Percentiles rank a stretch among this genome's conserved stretches.
These are phyloP conservation scores for Rhinoptilus africanus DNA, from an alignment of 2,113 vertebrate species.

Conservation along the genomic window DNA sequence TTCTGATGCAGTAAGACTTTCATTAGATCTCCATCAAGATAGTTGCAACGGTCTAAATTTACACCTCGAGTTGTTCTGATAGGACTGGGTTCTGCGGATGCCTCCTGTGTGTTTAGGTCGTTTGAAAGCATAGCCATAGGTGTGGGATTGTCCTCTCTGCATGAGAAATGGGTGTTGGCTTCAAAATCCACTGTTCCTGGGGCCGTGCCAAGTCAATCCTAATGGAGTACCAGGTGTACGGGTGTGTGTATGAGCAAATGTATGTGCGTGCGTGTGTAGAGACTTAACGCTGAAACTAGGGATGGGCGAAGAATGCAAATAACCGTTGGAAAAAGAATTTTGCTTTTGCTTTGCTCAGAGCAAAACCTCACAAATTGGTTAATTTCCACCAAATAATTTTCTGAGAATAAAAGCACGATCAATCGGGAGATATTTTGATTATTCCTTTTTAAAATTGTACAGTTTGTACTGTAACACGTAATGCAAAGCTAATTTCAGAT, in stretches of 20 bases:
- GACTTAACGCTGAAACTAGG: not conserved
- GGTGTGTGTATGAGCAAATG: not conserved
- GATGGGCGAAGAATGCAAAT: slow-evolving; percentile 30
- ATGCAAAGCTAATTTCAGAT: not conserved
- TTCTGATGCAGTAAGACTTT: not conserved
- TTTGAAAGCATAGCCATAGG: slow-evolving; percentile 54
- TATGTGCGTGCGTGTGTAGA: not conserved
- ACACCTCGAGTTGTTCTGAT: not conserved
- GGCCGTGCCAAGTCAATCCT: not conserved
- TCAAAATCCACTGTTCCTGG: slow-evolving; percentile 7
- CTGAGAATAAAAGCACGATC: not conserved
- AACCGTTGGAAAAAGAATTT: not conserved
- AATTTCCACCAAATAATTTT: not conserved
- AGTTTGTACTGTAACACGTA: not conserved
- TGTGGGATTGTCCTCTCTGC: slow-evolving; percentile 49
- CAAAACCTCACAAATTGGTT: not conserved
- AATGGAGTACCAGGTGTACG: slow-evolving; percentile 25
- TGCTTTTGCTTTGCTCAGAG: not conserved
- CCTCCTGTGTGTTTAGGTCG: not conserved
- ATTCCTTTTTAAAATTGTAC: not conserved
- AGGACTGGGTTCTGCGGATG: not conserved
- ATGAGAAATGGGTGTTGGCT: slow-evolving; percentile 48
- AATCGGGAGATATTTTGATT: not conserved
- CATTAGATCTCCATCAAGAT: not conserved
- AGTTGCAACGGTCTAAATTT: not conserved